Percentiles rank a stretch among this genome's conserved stretches.
These are phyloP conservation scores for Macropis europaea DNA, from an alignment of 2,888 invertebrate genomes.

Conservation along the genomic window DNA sequence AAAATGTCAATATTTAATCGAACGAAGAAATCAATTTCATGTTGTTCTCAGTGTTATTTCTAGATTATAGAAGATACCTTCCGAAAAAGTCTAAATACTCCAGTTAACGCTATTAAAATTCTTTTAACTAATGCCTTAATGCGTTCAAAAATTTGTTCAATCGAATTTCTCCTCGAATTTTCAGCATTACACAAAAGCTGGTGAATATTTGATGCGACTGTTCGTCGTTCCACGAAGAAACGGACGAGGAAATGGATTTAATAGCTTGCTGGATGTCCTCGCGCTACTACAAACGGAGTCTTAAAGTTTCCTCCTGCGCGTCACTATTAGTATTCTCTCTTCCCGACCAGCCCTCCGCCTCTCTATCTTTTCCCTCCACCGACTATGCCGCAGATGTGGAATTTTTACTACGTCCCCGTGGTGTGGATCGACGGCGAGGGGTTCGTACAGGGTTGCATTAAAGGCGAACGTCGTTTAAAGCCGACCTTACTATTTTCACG, in stretches of 20 bases:
- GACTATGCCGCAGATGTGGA: constrained; percentile 68
- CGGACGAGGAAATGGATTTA: constrained; percentile 47
- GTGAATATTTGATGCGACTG: constrained; percentile 25
- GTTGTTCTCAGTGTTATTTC: no score
- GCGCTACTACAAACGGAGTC: constrained; percentile 42
- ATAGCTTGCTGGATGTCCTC: constrained; percentile 20
- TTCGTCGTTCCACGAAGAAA: constrained; percentile 16
- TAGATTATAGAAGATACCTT: no score
- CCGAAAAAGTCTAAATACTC: no score
- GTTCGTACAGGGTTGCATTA: constrained; percentile 63
- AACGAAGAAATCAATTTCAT: no score
- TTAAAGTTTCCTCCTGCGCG: constrained; percentile 34
- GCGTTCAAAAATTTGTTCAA: not conserved
- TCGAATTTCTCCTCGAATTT: not conserved
- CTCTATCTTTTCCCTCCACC: constrained; percentile 8
- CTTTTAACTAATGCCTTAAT: no score
- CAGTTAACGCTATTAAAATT: no score
- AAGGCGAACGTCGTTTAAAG: constrained; percentile 68
- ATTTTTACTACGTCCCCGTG: constrained; percentile 70
- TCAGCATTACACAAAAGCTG: not conserved
- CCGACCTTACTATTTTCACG: constrained; percentile 51
- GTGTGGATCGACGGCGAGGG: constrained; percentile 68
- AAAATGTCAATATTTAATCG: no score
- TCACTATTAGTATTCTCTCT: constrained; percentile 36
- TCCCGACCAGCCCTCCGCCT: not conserved